Base-by-base conservation (phyloP, 2,797 vertebrate species). In the Etheostoma perlongum region DNA sequence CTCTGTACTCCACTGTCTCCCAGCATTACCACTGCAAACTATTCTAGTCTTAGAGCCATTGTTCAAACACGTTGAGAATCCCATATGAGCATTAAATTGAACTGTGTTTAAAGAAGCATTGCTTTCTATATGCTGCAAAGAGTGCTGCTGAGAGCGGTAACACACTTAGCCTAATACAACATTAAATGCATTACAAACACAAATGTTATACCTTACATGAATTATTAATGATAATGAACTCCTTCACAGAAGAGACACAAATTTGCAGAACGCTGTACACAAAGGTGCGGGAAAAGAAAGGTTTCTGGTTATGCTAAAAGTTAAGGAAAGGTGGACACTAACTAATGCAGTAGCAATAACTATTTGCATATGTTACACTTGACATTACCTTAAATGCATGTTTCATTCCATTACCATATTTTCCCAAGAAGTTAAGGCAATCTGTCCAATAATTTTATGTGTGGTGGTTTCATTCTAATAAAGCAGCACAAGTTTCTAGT, bases 21-120 rank as follows among this genome's bases (percentile, higher is more conserved):
- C 44, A 40, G 30, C 36, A 25, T 55, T 47, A 51, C 6, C 40
- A 36, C 16, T 40, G 54, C 40, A 76, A 68, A 67, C 27, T 5
- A 1, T 54, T 72, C 16, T 73, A 42, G 21, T 77, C 25, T 54
- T 30, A 51, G 16, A 76, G 18, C 67, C 59, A 49, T 44, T 66
- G 48, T 65, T 68, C 54, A 69, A 82, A 74, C 58, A 66, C 2
- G 1, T 3, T 49, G 65, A 69, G 57, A 78, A 76, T 57, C 40
- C 25, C 49, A 18, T 13, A 55, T 58, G 58, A 68, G 52, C 44
- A 19, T 1, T 9, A 12, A 3, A 70, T 46, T 47, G 27, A 76
- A 42, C 14, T 15, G 36, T 40, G 48, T 60, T 53, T 52, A 46
- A 64, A 58, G n/a, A 42, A 13, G 21, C 21, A 3, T 11, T 21